Base-by-base conservation (phyloP, 2,888 invertebrate species). In the Patella pellucida region DNA sequence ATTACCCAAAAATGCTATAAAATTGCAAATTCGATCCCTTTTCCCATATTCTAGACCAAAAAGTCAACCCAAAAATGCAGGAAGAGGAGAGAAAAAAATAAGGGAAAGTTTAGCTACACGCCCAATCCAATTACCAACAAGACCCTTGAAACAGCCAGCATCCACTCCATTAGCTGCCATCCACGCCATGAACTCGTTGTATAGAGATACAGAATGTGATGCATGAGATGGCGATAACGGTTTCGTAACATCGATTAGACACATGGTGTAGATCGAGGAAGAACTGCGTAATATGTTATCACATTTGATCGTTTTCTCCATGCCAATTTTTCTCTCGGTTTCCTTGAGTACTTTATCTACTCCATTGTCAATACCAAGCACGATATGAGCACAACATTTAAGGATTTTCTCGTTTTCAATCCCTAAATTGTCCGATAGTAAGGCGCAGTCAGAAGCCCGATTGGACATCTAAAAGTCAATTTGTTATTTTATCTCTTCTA, bases 81-180 rank as follows among this genome's bases (percentile, higher is more conserved):
- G n/a, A n/a, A n/a, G n/a, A n/a, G n/a, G n/a, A n/a, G n/a, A n/a
- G n/a, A n/a, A n/a, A n/a, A n/a, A n/a, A n/a, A n/a, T n/a, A n/a
- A n/a, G n/a, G n/a, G n/a, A n/a, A n/a, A n/a, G n/a, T n/a, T n/a
- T n/a, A n/a, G n/a, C n/a, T n/a, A n/a, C n/a, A n/a, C n/a, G n/a
- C n/a, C n/a, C n/a, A n/a, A n/a, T n/a, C n/a, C n/a, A n/a, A n/a
- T n/a, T n/a, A n/a, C n/a, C n/a, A 4, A 62, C 62, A 15, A 62
- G 23, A 62, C 62, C 62, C 62, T 62, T 62, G 19, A 62, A 62
- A 62, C 62, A n/a, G n/a, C n/a, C n/a, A n/a, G n/a, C n/a, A n/a
- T n/a, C n/a, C n/a, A n/a, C n/a, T n/a, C n/a, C n/a, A n/a, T n/a
- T n/a, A n/a, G n/a, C n/a, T n/a, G n/a, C n/a, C n/a, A n/a, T n/a